Evolutionary conservation across 2,888 invertebrate species (phyloP).

Genomic region (Chromoteleia sp.): DNA sequence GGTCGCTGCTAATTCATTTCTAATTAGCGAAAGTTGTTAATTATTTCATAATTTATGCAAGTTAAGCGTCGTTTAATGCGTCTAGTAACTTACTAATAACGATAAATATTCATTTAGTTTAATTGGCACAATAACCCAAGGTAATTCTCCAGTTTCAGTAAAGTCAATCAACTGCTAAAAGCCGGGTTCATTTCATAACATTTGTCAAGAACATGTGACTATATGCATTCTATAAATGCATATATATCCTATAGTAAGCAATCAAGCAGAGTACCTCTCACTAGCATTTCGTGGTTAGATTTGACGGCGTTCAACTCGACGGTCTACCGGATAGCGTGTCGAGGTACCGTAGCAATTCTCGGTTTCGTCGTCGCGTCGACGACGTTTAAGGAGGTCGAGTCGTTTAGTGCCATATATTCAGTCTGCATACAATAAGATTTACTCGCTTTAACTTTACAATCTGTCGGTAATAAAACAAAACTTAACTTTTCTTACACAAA

Average conservation of each 20-base stretch:
- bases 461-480: constrained; percentile 25
- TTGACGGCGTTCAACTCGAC: constrained; percentile 78
- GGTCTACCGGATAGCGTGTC: constrained; percentile 74
- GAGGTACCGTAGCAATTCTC: constrained; percentile 76
- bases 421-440: constrained; percentile 55
- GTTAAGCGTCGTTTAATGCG: neutral
- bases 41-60: neutral
- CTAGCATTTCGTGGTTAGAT: constrained; percentile 81
- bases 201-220: constrained; percentile 66
- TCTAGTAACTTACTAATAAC: neutral
- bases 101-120: constrained; percentile 21
- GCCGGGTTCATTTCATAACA: constrained; percentile 60
- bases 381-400: constrained; percentile 58
- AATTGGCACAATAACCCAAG: constrained; percentile 36
- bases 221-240: constrained; percentile 67
- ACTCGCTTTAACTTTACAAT: constrained; percentile 35
- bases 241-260: constrained; percentile 74
- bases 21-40: too few relatives aligned
- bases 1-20: too few relatives aligned
- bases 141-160: constrained; percentile 44
- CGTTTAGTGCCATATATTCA: constrained; percentile 52
- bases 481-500: neutral
- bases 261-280: constrained; percentile 81
- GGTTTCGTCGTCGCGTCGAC: constrained; percentile 73
- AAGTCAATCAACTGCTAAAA: constrained; percentile 65